A percentile compares a stretch with the other conserved stretches of the same genome.
phyloP scores from a whole-genome alignment of 2,797 vertebrate genomes.

The Parotocinclus haroldoi region DNA sequence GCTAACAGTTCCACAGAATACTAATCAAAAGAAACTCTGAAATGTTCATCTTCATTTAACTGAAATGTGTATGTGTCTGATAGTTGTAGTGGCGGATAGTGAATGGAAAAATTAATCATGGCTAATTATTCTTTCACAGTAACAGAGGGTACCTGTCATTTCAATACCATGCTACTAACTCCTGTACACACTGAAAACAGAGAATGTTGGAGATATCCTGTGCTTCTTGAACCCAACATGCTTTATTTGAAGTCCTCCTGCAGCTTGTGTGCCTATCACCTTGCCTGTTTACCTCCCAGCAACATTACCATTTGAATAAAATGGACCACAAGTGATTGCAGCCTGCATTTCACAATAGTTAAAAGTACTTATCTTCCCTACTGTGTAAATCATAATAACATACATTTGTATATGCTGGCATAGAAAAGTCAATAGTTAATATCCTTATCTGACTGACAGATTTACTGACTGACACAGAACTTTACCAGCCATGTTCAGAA shows the following conservation, averaged over 20 bases:
- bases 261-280: constrained; percentile 55
- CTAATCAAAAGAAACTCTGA: constrained; percentile 63
- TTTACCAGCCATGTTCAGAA: too few relatives aligned
- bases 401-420: background rate
- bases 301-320: constrained; percentile 73
- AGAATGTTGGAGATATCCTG: constrained; percentile 53
- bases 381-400: background rate
- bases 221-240: constrained; percentile 34
- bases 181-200: constrained; percentile 55
- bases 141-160: constrained; percentile 50
- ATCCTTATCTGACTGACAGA: too few relatives aligned
- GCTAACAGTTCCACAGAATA: constrained; percentile 40
- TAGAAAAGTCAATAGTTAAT: background rate
- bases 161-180: constrained; percentile 54
- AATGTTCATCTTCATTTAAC: constrained; percentile 70
- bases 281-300: constrained; percentile 60
- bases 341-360: constrained; percentile 55
- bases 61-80: constrained; percentile 26
- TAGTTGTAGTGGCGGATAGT: constrained; percentile 37
- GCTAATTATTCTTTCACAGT: constrained; percentile 83
- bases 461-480: too few relatives aligned
- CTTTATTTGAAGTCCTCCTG: constrained; percentile 58
- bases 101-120: constrained; percentile 79
- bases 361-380: background rate
- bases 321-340: constrained; percentile 60